These are phyloP conservation scores for Nestor notabilis DNA, from an alignment of 2,113 vertebrate genomes.

Conservation along the genomic window DNA sequence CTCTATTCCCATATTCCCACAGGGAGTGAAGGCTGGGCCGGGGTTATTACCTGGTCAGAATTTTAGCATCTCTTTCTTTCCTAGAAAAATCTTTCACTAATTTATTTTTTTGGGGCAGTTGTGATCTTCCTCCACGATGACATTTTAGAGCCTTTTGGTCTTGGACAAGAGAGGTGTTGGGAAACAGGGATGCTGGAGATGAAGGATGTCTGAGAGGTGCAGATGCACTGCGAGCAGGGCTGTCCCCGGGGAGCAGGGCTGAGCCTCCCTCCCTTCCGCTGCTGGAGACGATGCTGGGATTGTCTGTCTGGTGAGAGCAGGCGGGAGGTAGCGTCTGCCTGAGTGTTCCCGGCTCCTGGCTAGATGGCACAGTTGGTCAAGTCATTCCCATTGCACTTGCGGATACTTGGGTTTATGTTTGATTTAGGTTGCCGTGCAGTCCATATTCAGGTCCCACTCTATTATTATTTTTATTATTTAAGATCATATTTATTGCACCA, in stretches of 20 bases:
- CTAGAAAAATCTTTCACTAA: background rate
- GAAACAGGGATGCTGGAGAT: background rate
- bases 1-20: background rate
- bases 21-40: background rate
- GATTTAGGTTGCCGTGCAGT: background rate
- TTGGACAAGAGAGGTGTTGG: background rate
- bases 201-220: background rate
- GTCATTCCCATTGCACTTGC: background rate
- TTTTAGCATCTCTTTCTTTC: background rate
- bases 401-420: background rate
- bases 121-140: background rate
- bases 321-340: background rate
- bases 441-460: background rate
- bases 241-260: background rate
- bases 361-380: background rate
- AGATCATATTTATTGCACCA: background rate
- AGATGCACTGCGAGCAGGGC: background rate
- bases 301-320: background rate
- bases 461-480: slow-evolving; percentile 1
- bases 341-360: background rate
- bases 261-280: background rate
- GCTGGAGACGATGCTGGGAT: background rate
- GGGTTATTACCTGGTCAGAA: background rate
- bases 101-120: background rate
- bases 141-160: background rate